phyloP scores from a whole-genome alignment of 2,113 vertebrate species.

The Gnathonemus echidnorhynchus region DNA sequence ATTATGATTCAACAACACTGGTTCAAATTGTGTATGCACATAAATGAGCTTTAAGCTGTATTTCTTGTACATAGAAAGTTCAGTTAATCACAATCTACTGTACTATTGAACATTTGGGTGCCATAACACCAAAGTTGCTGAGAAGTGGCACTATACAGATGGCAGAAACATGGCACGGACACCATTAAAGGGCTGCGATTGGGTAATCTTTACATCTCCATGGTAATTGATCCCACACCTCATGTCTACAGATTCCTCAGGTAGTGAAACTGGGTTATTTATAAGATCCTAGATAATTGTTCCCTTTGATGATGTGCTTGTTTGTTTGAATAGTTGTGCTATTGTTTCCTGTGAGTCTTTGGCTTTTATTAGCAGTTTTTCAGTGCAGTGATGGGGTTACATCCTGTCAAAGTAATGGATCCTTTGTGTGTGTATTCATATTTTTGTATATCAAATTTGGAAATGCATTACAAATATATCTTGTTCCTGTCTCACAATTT shows the following conservation, averaged over 20 bases:
- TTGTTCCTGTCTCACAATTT: not conserved
- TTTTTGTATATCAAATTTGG: not conserved
- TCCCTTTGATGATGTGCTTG: not conserved
- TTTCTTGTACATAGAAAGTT: not conserved
- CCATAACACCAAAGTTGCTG: slow-evolving; percentile 1
- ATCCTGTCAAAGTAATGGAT: not conserved
- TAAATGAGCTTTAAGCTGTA: not conserved
- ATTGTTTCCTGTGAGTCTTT: not conserved
- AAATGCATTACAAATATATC: not conserved
- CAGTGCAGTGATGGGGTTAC: not conserved
- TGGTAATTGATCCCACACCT: not conserved
- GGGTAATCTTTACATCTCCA: not conserved
- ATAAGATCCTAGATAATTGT: not conserved
- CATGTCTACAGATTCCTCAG: not conserved
- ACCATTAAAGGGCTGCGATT: not conserved
- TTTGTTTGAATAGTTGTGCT: not conserved
- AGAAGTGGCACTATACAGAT: slow-evolving; percentile 9
- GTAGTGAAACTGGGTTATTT: not conserved
- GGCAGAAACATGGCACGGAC: not conserved
- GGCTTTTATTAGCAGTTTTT: not conserved
- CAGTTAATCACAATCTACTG: not conserved
- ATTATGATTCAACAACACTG: not conserved
- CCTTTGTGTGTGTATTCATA: not conserved
- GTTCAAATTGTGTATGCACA: not conserved
- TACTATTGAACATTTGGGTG: slow-evolving; percentile 1